Evolutionary conservation across 2,113 vertebrate species (phyloP).

Genomic region (Heterocephalus glaber): DNA sequence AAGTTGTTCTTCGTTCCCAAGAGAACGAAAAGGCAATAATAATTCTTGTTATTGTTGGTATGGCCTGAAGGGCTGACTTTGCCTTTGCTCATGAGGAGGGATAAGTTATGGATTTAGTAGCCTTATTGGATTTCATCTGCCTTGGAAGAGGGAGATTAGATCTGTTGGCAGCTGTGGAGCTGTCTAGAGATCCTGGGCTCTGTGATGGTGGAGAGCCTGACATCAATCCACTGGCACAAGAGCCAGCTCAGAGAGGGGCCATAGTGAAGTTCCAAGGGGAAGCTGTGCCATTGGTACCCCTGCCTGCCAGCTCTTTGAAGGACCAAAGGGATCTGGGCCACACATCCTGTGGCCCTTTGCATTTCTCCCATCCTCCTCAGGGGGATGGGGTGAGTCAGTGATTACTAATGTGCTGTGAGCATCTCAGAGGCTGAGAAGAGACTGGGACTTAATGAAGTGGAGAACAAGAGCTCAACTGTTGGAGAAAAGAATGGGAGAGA

Average conservation of each 20-base stretch:
- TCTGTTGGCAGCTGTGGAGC: conserved; percentile 70
- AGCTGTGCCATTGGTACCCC: conserved; percentile 3
- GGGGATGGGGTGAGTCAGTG: conserved; percentile 73
- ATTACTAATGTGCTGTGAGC: conserved; percentile 72
- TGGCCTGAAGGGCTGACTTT: conserved; percentile 24
- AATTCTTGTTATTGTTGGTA: conserved; percentile 42
- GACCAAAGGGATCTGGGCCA: conserved; percentile 34
- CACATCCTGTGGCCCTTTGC: conserved; percentile 61
- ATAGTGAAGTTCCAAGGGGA: not conserved
- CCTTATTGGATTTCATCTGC: conserved; percentile 74
- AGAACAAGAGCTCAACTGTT: conserved; percentile 80
- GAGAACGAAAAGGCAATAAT: conserved; percentile 4
- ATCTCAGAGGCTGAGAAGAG: conserved; percentile 57
- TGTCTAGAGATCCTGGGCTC: conserved; percentile 75
- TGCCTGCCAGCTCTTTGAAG: conserved; percentile 29
- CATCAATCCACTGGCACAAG: conserved; percentile 57
- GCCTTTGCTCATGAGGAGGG: conserved; percentile 46
- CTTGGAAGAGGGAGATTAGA: conserved; percentile 77
- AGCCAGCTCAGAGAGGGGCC: conserved; percentile 27
- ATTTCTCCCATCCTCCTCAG: conserved; percentile 31
- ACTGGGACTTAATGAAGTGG: conserved; percentile 49
- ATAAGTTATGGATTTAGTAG: conserved; percentile 70
- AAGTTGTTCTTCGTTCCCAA: conserved; percentile 39
- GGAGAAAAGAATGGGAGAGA: conserved; percentile 71
- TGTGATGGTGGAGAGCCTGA: conserved; percentile 51